Percentiles rank a stretch among this genome's conserved stretches.
These are phyloP conservation scores for Prolemur simus DNA, from an alignment of 2,113 vertebrate genomes.

Conservation along the genomic window DNA sequence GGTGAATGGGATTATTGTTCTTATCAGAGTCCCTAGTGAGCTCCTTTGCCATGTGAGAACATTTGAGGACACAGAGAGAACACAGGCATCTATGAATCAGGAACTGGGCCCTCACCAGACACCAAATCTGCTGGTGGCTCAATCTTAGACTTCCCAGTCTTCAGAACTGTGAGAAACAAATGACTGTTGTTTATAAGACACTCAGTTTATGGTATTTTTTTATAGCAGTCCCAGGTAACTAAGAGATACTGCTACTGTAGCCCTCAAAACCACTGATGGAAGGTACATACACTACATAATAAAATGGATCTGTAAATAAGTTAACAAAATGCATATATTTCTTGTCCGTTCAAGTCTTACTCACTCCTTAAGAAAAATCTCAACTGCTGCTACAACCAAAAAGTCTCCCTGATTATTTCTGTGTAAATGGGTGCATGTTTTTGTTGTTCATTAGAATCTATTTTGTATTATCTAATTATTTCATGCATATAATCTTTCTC, in stretches of 20 bases:
- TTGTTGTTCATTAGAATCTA: constrained; percentile 1
- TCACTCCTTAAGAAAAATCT: constrained; percentile 36
- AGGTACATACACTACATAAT: background rate
- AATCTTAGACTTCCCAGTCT: background rate
- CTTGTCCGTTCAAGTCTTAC: background rate
- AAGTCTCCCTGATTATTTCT: background rate
- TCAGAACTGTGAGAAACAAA: background rate
- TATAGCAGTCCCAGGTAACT: background rate
- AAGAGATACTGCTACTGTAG: background rate
- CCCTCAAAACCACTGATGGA: background rate
- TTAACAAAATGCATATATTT: background rate
- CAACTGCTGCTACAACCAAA: background rate
- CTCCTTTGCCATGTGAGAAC: too few relatives aligned
- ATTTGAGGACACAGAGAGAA: background rate
- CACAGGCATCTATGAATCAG: background rate
- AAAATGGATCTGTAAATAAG: background rate
- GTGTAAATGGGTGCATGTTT: background rate
- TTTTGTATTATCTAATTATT: constrained; percentile 51
- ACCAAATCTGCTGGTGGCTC: background rate
- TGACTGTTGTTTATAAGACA: background rate
- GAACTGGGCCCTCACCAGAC: background rate
- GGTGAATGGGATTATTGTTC: background rate
- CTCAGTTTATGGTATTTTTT: background rate
- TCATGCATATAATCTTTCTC: background rate
- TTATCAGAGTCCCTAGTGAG: background rate